Evolutionary conservation across 2,797 vertebrate genomes (phyloP).

Genomic region (Carapus acus): DNA sequence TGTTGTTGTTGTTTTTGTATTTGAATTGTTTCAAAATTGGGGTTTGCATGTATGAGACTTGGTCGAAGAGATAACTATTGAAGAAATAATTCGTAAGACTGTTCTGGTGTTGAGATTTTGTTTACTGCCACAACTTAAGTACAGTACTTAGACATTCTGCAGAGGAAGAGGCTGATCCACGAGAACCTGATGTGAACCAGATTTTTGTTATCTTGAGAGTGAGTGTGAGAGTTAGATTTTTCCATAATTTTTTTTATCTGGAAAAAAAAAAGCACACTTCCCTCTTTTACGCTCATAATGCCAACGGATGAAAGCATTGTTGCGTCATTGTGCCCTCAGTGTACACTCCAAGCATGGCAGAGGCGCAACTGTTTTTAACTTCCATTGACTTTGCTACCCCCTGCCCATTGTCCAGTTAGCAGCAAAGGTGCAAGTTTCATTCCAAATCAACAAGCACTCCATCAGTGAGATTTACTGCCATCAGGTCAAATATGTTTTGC

Average conservation of each 20-base stretch:
- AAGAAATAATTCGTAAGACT: constrained; percentile 13
- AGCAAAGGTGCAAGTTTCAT: too few relatives aligned
- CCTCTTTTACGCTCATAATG: constrained; percentile 59
- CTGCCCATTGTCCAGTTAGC: too few relatives aligned
- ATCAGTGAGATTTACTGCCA: too few relatives aligned
- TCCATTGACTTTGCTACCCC: too few relatives aligned
- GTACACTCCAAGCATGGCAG: constrained; percentile 32
- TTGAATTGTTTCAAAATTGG: constrained; percentile 55
- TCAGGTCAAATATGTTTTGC: too few relatives aligned
- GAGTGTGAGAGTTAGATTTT: constrained; percentile 35
- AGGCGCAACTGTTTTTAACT: too few relatives aligned
- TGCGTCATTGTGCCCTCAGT: constrained; percentile 31
- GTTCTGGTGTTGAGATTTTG: constrained; percentile 21
- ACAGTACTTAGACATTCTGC: constrained; percentile 65
- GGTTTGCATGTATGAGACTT: constrained; percentile 61
- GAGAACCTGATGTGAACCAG: constrained; percentile 20
- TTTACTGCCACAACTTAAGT: constrained; percentile 50
- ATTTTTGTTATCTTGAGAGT: constrained; percentile 18
- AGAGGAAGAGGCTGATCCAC: constrained; percentile 28
- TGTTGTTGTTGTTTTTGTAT: constrained; percentile 36
- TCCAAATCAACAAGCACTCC: too few relatives aligned
- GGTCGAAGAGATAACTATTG: constrained; percentile 37
- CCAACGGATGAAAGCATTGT: constrained; percentile 68
- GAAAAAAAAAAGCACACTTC: constrained; percentile 42
- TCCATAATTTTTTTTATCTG: constrained; percentile 42